Conservation (phyloP, 2,797 vertebrate genomes). For the Pangasius larnaudii region DNA sequence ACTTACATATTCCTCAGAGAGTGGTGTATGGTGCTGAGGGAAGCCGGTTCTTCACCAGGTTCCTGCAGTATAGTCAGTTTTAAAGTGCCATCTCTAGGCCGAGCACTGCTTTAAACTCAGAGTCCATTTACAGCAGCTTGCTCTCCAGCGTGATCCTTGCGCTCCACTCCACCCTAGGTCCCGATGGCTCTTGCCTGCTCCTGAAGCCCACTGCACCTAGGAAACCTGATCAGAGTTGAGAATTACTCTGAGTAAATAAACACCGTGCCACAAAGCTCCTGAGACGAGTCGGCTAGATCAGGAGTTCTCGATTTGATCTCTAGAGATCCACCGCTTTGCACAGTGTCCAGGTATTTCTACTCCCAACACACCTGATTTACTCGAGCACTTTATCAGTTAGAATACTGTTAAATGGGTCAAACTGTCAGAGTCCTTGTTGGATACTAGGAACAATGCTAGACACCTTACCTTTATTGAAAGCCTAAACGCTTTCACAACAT, state of each 20-base stretch:
- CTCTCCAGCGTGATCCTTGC: constrained; percentile 62
- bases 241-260: constrained; percentile 53
- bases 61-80: constrained; percentile 66
- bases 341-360: background rate
- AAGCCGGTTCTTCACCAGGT: constrained; percentile 59
- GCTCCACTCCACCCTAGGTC: constrained; percentile 75
- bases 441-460: background rate
- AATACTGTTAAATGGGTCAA: background rate
- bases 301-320: background rate
- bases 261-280: constrained; percentile 14
- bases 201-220: constrained; percentile 59
- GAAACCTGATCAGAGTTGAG: constrained; percentile 35
- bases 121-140: constrained; percentile 63
- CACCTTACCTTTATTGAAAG: background rate
- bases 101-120: constrained; percentile 68
- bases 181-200: constrained; percentile 69
- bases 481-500: background rate
- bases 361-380: background rate
- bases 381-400: background rate
- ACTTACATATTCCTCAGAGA: constrained; percentile 77
- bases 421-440: background rate
- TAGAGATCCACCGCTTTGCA: background rate
- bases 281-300: background rate
- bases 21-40: constrained; percentile 53
- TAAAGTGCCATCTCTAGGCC: constrained; percentile 70